phyloP scores from a whole-genome alignment of 2,888 invertebrate genomes.

The Villa cingulata region DNA sequence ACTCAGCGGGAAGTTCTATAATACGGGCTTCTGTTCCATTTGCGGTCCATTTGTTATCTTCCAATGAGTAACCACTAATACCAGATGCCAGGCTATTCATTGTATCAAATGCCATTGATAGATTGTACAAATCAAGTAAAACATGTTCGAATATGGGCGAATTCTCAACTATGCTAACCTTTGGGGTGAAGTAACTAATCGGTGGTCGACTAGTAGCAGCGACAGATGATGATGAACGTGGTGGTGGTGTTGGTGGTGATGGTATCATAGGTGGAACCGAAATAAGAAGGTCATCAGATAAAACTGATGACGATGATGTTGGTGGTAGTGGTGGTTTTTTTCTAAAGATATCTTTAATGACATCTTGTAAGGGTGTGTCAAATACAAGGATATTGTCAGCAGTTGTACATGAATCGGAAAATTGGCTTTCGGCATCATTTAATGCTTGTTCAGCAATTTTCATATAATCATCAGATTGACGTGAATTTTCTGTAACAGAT shows the following conservation, averaged over 20 bases:
- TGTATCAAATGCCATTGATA: slow-evolving; percentile 17
- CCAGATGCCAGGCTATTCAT: not conserved
- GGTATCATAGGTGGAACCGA: no score
- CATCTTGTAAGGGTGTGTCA: slow-evolving; percentile 26
- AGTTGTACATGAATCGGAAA: not conserved
- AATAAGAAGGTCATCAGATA: not conserved
- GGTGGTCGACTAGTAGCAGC: not conserved
- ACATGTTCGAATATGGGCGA: slow-evolving; percentile 31
- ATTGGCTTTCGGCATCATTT: slow-evolving; percentile 12
- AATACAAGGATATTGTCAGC: slow-evolving; percentile 14
- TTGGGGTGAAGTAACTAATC: slow-evolving; percentile 3
- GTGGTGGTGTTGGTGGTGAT: no score
- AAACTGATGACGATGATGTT: slow-evolving; percentile 1
- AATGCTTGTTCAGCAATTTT: slow-evolving; percentile 30
- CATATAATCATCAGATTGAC: slow-evolving; percentile 33
- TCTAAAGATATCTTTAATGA: slow-evolving; percentile 23
- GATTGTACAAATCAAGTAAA: slow-evolving; percentile 25
- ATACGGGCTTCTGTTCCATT: not conserved
- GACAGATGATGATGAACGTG: not conserved
- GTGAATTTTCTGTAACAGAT: slow-evolving; percentile 24
- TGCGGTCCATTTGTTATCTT: not conserved
- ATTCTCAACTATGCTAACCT: slow-evolving; percentile 23
- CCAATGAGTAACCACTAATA: not conserved
- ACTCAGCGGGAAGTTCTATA: not conserved
- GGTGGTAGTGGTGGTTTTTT: slow-evolving; percentile 17